Evolutionary conservation across 2,888 invertebrate species (phyloP).

Genomic region (Heterodera filipjevi): DNA sequence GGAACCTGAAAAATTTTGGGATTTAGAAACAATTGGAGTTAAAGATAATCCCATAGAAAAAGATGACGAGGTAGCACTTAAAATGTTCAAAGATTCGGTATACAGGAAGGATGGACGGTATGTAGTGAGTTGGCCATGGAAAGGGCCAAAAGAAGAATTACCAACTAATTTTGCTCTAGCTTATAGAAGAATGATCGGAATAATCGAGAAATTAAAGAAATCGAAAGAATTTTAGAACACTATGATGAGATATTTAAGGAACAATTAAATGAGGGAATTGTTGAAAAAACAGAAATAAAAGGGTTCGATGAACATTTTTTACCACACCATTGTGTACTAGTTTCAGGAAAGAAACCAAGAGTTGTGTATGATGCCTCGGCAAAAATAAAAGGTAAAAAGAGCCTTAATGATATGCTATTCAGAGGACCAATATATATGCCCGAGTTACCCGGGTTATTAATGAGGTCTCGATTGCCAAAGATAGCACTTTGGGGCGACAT

Average conservation of each 20-base stretch:
- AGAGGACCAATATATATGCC: constrained; percentile 17
- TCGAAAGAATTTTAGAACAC: not conserved
- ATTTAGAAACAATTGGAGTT: not conserved
- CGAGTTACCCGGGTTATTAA: constrained; percentile 14
- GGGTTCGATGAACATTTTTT: not conserved
- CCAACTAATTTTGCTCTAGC: not conserved
- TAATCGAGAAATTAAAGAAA: constrained; percentile 10
- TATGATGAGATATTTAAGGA: not conserved
- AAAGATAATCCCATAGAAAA: not conserved
- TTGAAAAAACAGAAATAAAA: constrained; percentile 11
- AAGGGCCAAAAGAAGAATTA: not conserved
- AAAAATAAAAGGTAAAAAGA: not conserved
- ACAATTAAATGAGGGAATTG: not conserved
- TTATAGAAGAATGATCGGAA: not conserved
- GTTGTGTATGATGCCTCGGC: constrained; percentile 25
- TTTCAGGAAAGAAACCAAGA: not conserved
- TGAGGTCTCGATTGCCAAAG: constrained; percentile 22
- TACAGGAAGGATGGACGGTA: not conserved
- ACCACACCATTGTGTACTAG: not conserved
- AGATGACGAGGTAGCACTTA: not conserved
- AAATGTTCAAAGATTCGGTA: not conserved
- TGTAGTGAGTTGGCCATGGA: constrained; percentile 18
- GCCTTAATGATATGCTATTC: constrained; percentile 15
- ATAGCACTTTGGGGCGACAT: too few relatives aligned
- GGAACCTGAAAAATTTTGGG: too few relatives aligned